A percentile compares a stretch with the other conserved stretches of the same genome.
Evolutionary conservation across 1,140 invertebrate genomes (phyloP).

Genomic region (Trachymyrmex cornetzi): DNA sequence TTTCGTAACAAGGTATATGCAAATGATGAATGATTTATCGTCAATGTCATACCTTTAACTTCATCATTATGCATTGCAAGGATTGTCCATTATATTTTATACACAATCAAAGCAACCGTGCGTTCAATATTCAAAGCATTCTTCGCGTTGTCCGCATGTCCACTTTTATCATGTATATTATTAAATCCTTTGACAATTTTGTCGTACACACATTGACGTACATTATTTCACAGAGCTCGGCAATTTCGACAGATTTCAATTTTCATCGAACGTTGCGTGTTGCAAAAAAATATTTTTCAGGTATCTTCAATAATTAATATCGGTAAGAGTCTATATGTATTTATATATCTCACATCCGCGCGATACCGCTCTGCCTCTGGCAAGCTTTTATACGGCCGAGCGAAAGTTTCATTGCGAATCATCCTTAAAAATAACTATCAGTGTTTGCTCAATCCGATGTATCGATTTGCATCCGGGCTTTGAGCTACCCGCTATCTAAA

Average conservation of each 20-base stretch:
- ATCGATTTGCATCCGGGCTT: slow-evolving; percentile 74
- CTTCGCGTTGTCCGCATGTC: neutral
- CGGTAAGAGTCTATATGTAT: slow-evolving; percentile 8
- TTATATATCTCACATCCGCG: neutral
- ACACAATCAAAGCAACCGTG: neutral
- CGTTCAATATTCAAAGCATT: slow-evolving; percentile 35
- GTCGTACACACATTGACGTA: slow-evolving; percentile 8
- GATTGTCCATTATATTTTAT: slow-evolving; percentile 37
- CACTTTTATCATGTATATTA: slow-evolving; percentile 29
- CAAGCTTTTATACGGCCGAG: slow-evolving; percentile 48
- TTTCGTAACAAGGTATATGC: neutral
- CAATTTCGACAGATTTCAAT: slow-evolving; percentile 17
- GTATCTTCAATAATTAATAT: slow-evolving; percentile 51
- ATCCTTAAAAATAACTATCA: slow-evolving; percentile 70
- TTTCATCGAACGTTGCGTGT: neutral
- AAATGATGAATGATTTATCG: neutral
- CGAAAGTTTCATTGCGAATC: slow-evolving; percentile 71
- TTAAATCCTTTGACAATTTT: slow-evolving; percentile 41
- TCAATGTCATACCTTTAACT: neutral
- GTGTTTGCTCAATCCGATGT: slow-evolving; percentile 51
- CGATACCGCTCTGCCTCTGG: slow-evolving; percentile 14
- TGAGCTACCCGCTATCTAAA: slow-evolving; percentile 68
- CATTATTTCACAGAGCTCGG: slow-evolving; percentile 44
- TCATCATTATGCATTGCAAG: neutral
- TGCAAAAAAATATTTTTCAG: slow-evolving; percentile 42